A percentile compares a stretch with the other conserved stretches of the same genome.
Evolutionary conservation across 2,113 vertebrate genomes (phyloP).

Genomic region (Gallinago jamesoni): DNA sequence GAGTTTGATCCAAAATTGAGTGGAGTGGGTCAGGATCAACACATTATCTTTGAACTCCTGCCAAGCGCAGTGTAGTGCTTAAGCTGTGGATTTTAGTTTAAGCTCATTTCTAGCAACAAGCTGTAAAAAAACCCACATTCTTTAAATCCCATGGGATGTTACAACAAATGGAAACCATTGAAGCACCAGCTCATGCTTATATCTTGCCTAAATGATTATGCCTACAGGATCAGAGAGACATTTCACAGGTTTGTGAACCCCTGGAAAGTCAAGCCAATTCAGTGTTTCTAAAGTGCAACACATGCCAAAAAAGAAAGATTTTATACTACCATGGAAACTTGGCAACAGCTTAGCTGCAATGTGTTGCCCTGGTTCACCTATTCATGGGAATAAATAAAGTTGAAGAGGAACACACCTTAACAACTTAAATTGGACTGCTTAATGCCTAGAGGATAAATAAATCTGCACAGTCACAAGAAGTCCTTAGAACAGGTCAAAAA

Average conservation of each 20-base stretch:
- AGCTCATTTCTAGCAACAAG: not conserved
- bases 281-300: not conserved
- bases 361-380: not conserved
- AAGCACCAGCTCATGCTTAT: not conserved
- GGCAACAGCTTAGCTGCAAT: not conserved
- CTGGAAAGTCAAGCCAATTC: not conserved
- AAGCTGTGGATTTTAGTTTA: not conserved
- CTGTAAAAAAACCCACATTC: not conserved
- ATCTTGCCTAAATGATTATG: not conserved
- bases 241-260: not conserved
- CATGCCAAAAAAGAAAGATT: not conserved
- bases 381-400: not conserved
- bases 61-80: not conserved
- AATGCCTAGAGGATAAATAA: not conserved
- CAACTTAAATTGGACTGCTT: not conserved
- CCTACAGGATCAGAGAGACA: not conserved
- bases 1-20: not conserved
- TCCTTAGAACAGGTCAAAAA: not conserved
- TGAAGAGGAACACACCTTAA: not conserved
- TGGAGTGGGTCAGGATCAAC: not conserved
- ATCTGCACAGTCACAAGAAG: not conserved
- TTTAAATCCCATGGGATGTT: not conserved
- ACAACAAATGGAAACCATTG: not conserved
- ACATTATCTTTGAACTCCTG: not conserved
- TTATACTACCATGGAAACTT: not conserved